These are phyloP conservation scores for Gastrophysa polygoni DNA, from an alignment of 2,888 invertebrate genomes.

Conservation along the genomic window DNA sequence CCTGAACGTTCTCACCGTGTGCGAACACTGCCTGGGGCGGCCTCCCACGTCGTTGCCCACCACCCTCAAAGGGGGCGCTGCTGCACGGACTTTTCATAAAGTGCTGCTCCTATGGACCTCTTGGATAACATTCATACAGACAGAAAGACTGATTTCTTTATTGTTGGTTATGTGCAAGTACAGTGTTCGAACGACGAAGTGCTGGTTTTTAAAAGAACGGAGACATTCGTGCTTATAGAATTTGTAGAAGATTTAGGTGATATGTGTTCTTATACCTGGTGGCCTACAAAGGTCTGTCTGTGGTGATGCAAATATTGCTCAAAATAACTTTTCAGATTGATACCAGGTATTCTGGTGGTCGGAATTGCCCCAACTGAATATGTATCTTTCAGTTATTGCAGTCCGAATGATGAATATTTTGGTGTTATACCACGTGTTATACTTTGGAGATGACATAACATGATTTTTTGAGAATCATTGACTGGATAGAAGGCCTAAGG, in stretches of 20 bases:
- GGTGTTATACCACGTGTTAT: no score
- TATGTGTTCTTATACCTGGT: conserved; percentile 55
- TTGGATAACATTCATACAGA: conserved; percentile 42
- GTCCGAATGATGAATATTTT: no score
- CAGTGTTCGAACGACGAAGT: conserved; percentile 56
- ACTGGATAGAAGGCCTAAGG: no score
- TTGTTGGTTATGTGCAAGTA: conserved; percentile 57
- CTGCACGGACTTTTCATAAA: conserved; percentile 55
- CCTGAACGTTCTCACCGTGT: conserved; percentile 43
- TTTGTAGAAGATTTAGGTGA: conserved; percentile 54
- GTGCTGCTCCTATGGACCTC: conserved; percentile 52
- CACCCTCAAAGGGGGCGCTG: conserved; percentile 59
- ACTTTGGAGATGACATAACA: no score
- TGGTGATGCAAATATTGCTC: conserved; percentile 38
- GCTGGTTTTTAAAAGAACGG: conserved; percentile 54
- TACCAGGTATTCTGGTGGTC: conserved; percentile 21
- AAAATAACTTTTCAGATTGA: conserved; percentile 23
- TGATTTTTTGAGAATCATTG: no score
- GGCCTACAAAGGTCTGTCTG: conserved; percentile 47
- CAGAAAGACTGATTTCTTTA: conserved; percentile 46
- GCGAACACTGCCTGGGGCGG: conserved; percentile 52
- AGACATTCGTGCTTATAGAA: conserved; percentile 57
- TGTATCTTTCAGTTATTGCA: no score
- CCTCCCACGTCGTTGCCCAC: conserved; percentile 47
- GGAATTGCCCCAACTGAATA: neutral